A percentile compares a stretch with the other conserved stretches of the same genome.
These are phyloP conservation scores for Ceraclea dissimilis DNA, from an alignment of 2,888 invertebrate genomes.

Conservation along the genomic window DNA sequence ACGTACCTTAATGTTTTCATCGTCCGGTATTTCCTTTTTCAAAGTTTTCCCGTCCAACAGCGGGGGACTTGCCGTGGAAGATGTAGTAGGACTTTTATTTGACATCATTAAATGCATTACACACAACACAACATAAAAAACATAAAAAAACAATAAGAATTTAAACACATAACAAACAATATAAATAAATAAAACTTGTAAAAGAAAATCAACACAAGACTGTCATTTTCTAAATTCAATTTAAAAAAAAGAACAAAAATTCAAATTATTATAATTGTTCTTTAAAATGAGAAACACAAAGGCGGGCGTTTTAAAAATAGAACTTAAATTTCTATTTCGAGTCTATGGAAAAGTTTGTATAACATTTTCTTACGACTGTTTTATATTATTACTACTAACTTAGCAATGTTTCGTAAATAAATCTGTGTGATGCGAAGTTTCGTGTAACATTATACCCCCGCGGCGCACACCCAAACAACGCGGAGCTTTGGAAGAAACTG, in stretches of 20 bases:
- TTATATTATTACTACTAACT: slow-evolving; percentile 3
- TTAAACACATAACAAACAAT: background rate
- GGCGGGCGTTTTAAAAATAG: slow-evolving; percentile 12
- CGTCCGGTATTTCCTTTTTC: slow-evolving; percentile 64
- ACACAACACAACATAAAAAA: slow-evolving; percentile 1
- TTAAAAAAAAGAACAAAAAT: background rate
- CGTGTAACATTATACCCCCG: background rate
- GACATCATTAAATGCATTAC: slow-evolving; percentile 19
- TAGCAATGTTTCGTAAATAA: background rate
- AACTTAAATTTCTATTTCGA: slow-evolving; percentile 11
- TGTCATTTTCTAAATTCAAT: background rate
- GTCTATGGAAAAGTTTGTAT: slow-evolving; percentile 14
- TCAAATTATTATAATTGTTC: background rate
- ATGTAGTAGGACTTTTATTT: slow-evolving; percentile 26
- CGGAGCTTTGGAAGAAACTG: background rate
- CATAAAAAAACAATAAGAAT: slow-evolving; percentile 1
- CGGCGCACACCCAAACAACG: background rate
- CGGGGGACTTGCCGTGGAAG: slow-evolving; percentile 29
- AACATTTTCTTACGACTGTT: slow-evolving; percentile 12
- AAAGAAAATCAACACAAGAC: background rate
- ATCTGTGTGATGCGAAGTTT: background rate
- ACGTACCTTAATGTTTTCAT: slow-evolving; percentile 63
- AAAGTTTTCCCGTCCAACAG: slow-evolving; percentile 43
- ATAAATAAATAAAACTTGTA: background rate
- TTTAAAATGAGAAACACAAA: slow-evolving; percentile 4